Percentiles rank a stretch among this genome's conserved stretches.
These are phyloP conservation scores for Ataeniobius toweri DNA, from an alignment of 2,797 vertebrate species.

Conservation along the genomic window DNA sequence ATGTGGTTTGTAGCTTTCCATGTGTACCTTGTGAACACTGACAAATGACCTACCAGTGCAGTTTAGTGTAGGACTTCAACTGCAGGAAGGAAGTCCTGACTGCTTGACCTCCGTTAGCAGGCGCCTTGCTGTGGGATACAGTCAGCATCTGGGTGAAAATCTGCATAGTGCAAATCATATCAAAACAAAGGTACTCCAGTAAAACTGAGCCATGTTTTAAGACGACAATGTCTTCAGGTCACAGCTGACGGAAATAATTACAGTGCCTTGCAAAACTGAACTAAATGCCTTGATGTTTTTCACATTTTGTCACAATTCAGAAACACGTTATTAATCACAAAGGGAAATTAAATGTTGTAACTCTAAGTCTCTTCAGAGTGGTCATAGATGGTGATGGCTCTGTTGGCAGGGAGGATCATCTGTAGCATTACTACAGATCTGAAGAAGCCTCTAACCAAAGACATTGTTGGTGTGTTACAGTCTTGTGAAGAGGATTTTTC, in stretches of 20 bases:
- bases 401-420: neutral
- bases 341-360: neutral
- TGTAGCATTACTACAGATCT: neutral
- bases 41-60: constrained; percentile 8
- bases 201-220: constrained; percentile 12
- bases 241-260: neutral
- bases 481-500: neutral
- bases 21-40: constrained; percentile 1
- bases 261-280: neutral
- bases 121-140: constrained; percentile 16
- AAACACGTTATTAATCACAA: neutral
- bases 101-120: constrained; percentile 40
- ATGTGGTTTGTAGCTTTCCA: neutral
- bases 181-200: constrained; percentile 17
- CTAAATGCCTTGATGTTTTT: neutral
- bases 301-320: neutral
- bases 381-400: neutral
- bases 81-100: constrained; percentile 31
- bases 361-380: neutral
- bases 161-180: constrained; percentile 32
- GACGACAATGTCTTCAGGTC: constrained; percentile 9
- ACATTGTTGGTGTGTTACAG: neutral
- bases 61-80: constrained; percentile 18
- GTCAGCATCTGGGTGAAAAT: constrained; percentile 43
- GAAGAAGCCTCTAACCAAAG: neutral